A percentile compares a stretch with the other conserved stretches of the same genome.
phyloP scores from a whole-genome alignment of 2,888 invertebrate species.

The Leptinotarsa peninsularis region DNA sequence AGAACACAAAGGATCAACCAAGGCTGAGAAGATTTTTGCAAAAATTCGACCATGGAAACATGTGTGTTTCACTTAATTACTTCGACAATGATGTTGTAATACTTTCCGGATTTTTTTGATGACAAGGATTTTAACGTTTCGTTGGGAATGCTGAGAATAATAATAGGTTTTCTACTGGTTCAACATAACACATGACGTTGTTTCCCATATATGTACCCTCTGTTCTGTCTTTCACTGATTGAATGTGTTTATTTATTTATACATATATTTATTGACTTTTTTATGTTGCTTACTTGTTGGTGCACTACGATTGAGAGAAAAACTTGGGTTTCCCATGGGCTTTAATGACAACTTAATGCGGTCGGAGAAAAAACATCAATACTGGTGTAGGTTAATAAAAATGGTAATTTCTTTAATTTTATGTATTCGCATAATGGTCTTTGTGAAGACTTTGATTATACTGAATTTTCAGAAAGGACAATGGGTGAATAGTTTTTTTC shows the following conservation, averaged over 20 bases:
- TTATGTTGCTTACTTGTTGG: slow-evolving; percentile 11
- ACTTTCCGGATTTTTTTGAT: slow-evolving; percentile 2
- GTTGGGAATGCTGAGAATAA: slow-evolving; percentile 32
- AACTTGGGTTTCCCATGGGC: slow-evolving; percentile 6
- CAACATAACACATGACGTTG: slow-evolving; percentile 36
- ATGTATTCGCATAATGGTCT: slow-evolving; percentile 29
- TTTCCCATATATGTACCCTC: slow-evolving; percentile 43
- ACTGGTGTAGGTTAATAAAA: slow-evolving; percentile 35
- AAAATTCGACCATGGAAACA: slow-evolving; percentile 29
- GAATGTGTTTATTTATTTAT: slow-evolving; percentile 23
- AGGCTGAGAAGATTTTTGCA: slow-evolving; percentile 40
- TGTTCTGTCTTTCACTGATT: slow-evolving; percentile 28
- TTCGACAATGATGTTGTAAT: slow-evolving; percentile 15
- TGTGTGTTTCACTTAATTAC: slow-evolving; percentile 35
- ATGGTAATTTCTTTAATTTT: slow-evolving; percentile 36
- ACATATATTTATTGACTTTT: slow-evolving; percentile 27
- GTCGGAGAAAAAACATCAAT: slow-evolving; percentile 1
- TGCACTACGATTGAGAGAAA: slow-evolving; percentile 1
- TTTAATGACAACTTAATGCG: slow-evolving; percentile 4
- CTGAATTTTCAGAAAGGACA: background rate
- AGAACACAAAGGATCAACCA: slow-evolving; percentile 39
- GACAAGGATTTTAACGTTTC: slow-evolving; percentile 1
- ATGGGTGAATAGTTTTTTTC: background rate
- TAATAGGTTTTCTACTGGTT: slow-evolving; percentile 30
- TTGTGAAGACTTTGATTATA: slow-evolving; percentile 19